Evolutionary conservation across 2,888 invertebrate species (phyloP), one percentile per base, ranked within the genome.

Genomic region (Scrobipalpa costella): DNA sequence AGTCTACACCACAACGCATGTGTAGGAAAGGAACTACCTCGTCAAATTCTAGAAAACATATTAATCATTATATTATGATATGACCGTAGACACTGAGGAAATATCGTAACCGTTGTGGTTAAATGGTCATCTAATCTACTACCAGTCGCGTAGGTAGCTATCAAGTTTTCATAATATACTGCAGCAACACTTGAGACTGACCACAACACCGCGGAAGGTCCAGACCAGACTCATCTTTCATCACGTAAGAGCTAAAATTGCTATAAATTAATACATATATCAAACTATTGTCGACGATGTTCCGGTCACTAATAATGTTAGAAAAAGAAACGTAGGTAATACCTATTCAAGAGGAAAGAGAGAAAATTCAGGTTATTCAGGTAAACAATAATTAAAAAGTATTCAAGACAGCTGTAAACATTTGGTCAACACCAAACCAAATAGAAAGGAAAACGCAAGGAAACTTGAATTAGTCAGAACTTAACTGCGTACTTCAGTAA

Each of bases 171-270:
- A 65, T 57, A 21, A 52, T 19, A 21, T 63, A 50, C 50, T 61
- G 61, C 40, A 63, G 65, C 64, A 65, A 66, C 69, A 67, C 67
- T 69, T 66, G 66, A 60, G 38, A 52, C 49, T 52, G 61, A 63
- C 68, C 68, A 63, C 70, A 69, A 63, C 49, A 62, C 68, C 67
- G 69, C 69, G 68, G 68, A 66, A 66, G 67, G 69, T 66, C 44
- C 44, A n/a, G 44, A 70, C 50, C 50, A 9, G 63, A 27, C 57
- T 68, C 69, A 63, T 69, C 66, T 71, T 71, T 68, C 71, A 68
- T 66, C 63, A 66, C 63, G 34, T 60, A 19, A 49, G 49, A 50
- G 17, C 50, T 19, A 44, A 7, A 15, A n/a, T 2, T n/a, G 3
- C n/a, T 44, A 44, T n/a, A 5, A 27, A 27, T 27, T 27, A 27